phyloP scores from a whole-genome alignment of 1,140 invertebrate species.

The Scylla paramamosain region DNA sequence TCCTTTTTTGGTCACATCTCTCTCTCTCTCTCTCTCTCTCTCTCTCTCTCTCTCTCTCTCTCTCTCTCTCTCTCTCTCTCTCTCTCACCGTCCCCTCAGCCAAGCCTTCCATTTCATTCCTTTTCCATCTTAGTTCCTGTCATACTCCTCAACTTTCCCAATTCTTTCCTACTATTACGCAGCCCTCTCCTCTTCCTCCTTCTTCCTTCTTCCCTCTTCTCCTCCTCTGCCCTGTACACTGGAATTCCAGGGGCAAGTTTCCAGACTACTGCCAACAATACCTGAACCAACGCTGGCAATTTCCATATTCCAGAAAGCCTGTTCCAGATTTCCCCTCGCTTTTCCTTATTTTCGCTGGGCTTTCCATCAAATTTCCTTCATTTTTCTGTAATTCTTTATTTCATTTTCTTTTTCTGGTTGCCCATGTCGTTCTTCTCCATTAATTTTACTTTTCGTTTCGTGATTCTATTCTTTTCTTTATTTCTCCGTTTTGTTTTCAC shows the following conservation, averaged over 20 bases:
- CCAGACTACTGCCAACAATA: slow-evolving; percentile 12
- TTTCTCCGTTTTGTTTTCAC: too few species aligned
- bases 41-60: neutral
- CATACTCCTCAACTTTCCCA: neutral
- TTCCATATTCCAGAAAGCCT: slow-evolving; percentile 21
- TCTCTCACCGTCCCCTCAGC: neutral
- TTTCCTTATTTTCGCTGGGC: neutral
- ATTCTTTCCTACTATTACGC: neutral
- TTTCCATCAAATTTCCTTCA: neutral
- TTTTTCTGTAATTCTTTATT: neutral
- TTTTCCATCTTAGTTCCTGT: neutral
- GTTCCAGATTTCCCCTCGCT: neutral
- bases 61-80: neutral
- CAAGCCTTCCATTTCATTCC: neutral
- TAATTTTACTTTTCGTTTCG: too few species aligned
- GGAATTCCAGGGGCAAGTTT: neutral
- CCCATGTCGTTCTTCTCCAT: too few species aligned
- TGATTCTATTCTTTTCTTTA: too few species aligned
- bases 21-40: neutral
- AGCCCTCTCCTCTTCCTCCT: neutral
- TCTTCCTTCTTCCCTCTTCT: neutral
- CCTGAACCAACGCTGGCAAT: neutral
- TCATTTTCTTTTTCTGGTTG: too few species aligned
- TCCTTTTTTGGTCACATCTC: neutral
- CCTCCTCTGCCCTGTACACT: neutral